A percentile compares a stretch with the other conserved stretches of the same genome.
These are phyloP conservation scores for Ibidorhyncha struthersii DNA, from an alignment of 2,113 vertebrate species.

Conservation along the genomic window DNA sequence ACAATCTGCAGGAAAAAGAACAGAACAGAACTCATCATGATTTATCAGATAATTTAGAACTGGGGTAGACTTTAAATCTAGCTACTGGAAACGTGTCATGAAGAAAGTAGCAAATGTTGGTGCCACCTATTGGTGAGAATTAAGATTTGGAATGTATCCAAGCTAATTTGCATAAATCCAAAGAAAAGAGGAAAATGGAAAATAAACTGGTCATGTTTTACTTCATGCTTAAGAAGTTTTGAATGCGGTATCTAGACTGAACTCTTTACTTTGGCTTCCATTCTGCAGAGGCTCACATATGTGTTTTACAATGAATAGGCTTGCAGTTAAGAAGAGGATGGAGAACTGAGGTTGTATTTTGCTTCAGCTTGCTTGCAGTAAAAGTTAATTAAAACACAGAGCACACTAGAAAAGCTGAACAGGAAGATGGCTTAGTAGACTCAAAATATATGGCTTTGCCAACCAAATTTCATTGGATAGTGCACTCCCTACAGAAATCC, in stretches of 20 bases:
- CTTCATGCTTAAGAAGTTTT: background rate
- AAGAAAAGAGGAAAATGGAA: background rate
- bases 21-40: background rate
- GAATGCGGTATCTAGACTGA: background rate
- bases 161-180: constrained; percentile 31
- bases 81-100: background rate
- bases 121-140: constrained; percentile 62
- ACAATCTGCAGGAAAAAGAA: background rate
- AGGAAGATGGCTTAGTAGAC: background rate
- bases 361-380: background rate
- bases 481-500: background rate
- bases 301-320: background rate
- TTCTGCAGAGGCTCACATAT: background rate
- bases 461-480: background rate
- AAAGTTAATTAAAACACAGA: background rate
- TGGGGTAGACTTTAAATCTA: background rate
- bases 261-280: background rate
- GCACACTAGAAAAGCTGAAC: background rate
- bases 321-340: background rate
- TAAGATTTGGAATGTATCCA: constrained; percentile 34
- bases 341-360: background rate
- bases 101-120: constrained; percentile 44
- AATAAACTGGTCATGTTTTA: background rate
- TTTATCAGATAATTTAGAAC: constrained; percentile 9
- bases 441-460: background rate